phyloP scores from a whole-genome alignment of 2,888 invertebrate genomes.

The Zygothrica quintamaculata region DNA sequence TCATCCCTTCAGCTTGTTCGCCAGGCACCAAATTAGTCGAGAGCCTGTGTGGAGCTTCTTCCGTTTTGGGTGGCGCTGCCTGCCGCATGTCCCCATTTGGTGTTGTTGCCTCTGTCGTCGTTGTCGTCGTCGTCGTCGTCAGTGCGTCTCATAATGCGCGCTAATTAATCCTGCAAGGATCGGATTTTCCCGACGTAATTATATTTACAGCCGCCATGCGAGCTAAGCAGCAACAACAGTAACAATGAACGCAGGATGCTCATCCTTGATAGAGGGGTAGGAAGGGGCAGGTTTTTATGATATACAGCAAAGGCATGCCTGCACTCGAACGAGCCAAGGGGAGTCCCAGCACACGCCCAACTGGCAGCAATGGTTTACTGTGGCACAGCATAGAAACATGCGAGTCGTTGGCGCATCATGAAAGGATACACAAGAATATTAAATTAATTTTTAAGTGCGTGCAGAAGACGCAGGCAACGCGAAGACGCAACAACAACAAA shows the following conservation, averaged over 20 bases:
- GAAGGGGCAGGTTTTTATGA: constrained; percentile 48
- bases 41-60: constrained; percentile 32
- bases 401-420: constrained; percentile 60
- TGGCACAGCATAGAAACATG: constrained; percentile 71
- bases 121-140: constrained; percentile 47
- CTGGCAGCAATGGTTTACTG: constrained; percentile 50
- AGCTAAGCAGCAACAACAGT: constrained; percentile 55
- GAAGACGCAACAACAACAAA: constrained; percentile 45
- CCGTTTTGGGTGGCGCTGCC: constrained; percentile 11
- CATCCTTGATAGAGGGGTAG: constrained; percentile 18
- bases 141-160: constrained; percentile 83
- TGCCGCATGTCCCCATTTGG: constrained; percentile 31
- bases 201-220: constrained; percentile 80
- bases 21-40: constrained; percentile 55
- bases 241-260: constrained; percentile 25
- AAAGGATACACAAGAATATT: constrained; percentile 80
- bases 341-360: constrained; percentile 12
- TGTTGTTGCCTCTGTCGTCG: constrained; percentile 43
- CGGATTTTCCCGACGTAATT: constrained; percentile 83
- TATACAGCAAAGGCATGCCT: constrained; percentile 52
- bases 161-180: constrained; percentile 85
- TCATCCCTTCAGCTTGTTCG: not conserved
- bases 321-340: constrained; percentile 5
- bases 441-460: constrained; percentile 83
- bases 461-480: constrained; percentile 47